Evolutionary conservation across 2,888 invertebrate genomes (phyloP).

Genomic region (Pardosa pseudoannulata): DNA sequence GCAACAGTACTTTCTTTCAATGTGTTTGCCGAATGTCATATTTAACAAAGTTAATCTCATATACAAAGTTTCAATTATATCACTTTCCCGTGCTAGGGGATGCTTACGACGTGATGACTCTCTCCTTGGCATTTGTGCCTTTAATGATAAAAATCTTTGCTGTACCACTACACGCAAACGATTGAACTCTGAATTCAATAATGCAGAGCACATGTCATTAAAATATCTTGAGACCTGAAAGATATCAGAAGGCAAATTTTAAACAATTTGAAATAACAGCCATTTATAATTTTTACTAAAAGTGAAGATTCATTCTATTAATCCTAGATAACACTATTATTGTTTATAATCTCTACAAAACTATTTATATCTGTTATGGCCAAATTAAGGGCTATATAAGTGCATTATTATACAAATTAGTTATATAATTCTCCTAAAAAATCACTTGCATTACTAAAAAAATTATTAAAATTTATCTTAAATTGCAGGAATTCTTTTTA

Average conservation of each 20-base stretch:
- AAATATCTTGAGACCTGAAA: slow-evolving; percentile 88
- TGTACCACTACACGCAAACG: slow-evolving; percentile 90
- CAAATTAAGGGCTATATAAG: too few species aligned
- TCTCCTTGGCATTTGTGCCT: slow-evolving; percentile 92
- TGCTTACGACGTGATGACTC: slow-evolving; percentile 94
- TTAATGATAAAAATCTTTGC: slow-evolving; percentile 89
- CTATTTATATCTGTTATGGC: too few species aligned
- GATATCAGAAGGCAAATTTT: neutral
- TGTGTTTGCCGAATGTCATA: slow-evolving; percentile 96
- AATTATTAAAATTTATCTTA: too few species aligned
- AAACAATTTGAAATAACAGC: neutral
- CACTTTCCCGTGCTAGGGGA: slow-evolving; percentile 92
- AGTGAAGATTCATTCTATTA: too few species aligned
- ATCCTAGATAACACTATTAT: too few species aligned
- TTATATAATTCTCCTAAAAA: too few species aligned
- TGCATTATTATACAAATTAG: too few species aligned
- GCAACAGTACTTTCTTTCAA: slow-evolving; percentile 93
- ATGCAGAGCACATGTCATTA: slow-evolving; percentile 87
- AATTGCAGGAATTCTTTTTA: too few species aligned
- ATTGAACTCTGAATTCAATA: slow-evolving; percentile 90
- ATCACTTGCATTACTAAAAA: too few species aligned
- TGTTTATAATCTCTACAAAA: too few species aligned
- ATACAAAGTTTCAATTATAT: slow-evolving; percentile 94
- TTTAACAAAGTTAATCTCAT: slow-evolving; percentile 93
- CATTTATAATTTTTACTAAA: neutral